phyloP scores from a whole-genome alignment of 2,113 vertebrate species.

The Setophaga coronata region DNA sequence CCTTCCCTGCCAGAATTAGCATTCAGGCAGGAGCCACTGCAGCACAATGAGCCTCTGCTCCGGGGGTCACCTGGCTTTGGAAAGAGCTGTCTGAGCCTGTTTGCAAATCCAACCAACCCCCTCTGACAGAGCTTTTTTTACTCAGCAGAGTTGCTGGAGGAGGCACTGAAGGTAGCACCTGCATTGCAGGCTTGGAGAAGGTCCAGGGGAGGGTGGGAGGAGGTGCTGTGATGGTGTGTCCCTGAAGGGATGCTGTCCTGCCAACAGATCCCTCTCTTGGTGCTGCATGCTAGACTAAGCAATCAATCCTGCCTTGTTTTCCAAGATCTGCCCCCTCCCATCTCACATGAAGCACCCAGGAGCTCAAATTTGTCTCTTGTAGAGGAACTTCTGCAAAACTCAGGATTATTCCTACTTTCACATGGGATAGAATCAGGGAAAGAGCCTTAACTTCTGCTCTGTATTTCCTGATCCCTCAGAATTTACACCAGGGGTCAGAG shows the following conservation, averaged over 20 bases:
- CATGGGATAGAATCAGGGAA: no score
- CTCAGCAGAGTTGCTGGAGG: conserved; percentile 23
- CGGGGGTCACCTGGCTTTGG: conserved; percentile 32
- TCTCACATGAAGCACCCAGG: fast-evolving
- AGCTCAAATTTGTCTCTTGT: background rate
- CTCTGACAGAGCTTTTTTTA: background rate
- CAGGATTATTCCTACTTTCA: no score
- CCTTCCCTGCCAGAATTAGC: conserved; percentile 34
- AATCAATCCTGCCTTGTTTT: background rate
- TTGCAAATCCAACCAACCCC: conserved; percentile 27
- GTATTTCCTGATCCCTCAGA: no score
- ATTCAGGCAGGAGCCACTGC: background rate
- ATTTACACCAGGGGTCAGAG: no score
- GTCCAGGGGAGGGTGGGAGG: conserved; percentile 52
- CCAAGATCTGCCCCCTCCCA: background rate
- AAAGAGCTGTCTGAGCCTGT: conserved; percentile 22
- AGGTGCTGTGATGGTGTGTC: background rate
- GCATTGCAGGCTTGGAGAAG: conserved; percentile 65
- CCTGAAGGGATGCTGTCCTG: conserved; percentile 35
- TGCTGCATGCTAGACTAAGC: background rate
- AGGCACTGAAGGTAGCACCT: conserved; percentile 28
- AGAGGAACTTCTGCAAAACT: no score
- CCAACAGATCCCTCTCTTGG: conserved; percentile 15
- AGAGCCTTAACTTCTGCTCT: no score
- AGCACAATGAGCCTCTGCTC: background rate